Percentiles rank a stretch among this genome's conserved stretches.
Evolutionary conservation across 1,140 invertebrate genomes (phyloP).

Genomic region (Philopotamus ludificatus): DNA sequence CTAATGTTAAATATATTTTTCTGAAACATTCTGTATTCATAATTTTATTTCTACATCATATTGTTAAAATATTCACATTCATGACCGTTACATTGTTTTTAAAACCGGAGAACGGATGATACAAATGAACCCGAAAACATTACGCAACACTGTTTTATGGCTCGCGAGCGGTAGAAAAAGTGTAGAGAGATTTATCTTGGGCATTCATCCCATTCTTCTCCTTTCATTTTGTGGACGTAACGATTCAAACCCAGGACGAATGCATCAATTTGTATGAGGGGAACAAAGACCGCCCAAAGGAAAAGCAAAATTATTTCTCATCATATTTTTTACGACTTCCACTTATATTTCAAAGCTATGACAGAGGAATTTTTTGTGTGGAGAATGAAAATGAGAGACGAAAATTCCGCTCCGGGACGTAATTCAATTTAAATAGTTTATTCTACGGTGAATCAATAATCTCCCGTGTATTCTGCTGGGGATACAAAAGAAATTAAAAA

Average conservation of each 20-base stretch:
- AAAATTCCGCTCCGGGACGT: neutral
- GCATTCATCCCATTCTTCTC: neutral
- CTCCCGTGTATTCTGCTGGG: no score
- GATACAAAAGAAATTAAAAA: neutral
- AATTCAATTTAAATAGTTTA: neutral
- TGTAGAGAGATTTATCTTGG: slow-evolving; percentile 23
- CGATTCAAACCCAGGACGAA: slow-evolving; percentile 21
- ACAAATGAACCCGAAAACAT: neutral
- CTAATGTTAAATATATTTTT: no score
- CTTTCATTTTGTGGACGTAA: slow-evolving; percentile 1
- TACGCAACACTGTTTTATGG: slow-evolving; percentile 15
- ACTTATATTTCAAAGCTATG: slow-evolving; percentile 2
- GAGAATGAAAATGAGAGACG: neutral
- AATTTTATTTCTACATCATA: no score
- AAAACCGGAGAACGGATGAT: neutral
- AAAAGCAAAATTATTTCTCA: slow-evolving; percentile 21
- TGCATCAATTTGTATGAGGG: slow-evolving; percentile 21
- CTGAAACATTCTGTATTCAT: no score
- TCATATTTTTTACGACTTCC: slow-evolving; percentile 21
- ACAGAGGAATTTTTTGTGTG: neutral
- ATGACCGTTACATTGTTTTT: no score
- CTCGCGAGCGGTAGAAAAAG: slow-evolving; percentile 13
- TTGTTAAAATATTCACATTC: no score
- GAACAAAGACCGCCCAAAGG: slow-evolving; percentile 10
- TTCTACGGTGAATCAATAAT: no score